Evolutionary conservation across 2,113 vertebrate species (phyloP), one percentile per base, ranked within the genome.

Genomic region (Eulemur rufifrons): DNA sequence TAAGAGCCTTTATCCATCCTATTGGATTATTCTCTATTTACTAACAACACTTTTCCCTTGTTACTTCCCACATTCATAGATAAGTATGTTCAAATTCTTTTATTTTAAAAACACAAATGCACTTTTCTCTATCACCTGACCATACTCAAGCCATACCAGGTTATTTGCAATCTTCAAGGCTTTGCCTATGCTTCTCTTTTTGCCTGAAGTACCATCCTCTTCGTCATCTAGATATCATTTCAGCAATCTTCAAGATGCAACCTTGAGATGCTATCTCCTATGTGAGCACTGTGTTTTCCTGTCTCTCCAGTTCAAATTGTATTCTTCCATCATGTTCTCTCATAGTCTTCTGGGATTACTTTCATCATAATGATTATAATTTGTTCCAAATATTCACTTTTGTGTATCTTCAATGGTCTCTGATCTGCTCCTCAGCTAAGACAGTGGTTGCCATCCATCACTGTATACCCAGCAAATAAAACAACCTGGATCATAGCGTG

Each of bases 71-170:
- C 3, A 21, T 32, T 61, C n/a, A 69, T 45, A 42, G 25, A 11
- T 52, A 69, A 54, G 17, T 12, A 27, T 78, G 32, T 47, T 63
- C 17, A 37, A 17, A 82, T 73, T 52, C 27, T 68, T 87, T 68
- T 18, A 78, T 71, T 34, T 78, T 89, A 63, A 47, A 71, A 8
- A 20, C 5, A 27, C 7, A 18, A 68, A 83, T 4, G 56, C 2
- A 20, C 8, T 39, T 84, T 21, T 0, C 3, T 27, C 32, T 56
- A 29, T 32, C 3, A 14, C 69, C 20, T 0, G 0, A 56, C 34
- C 39, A 54, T 29, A 64, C 10, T 39, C 14, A 64, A 59, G 5
- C 86, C 32, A 45, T 84, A 25, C 39, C 1, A 9, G 73, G 56
- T 64, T 27, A 32, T 27, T 45, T 61, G 15, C 5, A 59, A 12